These are phyloP conservation scores for Drosophila willistoni DNA, from an alignment of 1,140 invertebrate genomes.

Conservation along the genomic window DNA sequence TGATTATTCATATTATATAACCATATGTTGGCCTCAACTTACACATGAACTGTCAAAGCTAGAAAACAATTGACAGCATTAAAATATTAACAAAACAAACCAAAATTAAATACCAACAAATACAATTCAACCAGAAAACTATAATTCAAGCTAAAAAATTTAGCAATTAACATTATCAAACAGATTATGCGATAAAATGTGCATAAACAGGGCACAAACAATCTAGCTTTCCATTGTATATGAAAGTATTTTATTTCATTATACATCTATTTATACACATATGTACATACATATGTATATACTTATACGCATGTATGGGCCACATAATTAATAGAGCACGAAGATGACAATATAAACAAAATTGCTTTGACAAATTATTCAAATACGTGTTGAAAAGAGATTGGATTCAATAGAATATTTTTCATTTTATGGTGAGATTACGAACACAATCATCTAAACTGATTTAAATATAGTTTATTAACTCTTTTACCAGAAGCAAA, in stretches of 20 bases:
- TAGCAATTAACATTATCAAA: conserved; percentile 74
- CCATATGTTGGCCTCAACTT: conserved; percentile 47
- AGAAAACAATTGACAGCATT: conserved; percentile 66
- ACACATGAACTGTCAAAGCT: conserved; percentile 64
- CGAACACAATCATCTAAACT: too few relatives aligned
- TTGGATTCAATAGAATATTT: neutral
- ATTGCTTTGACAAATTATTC: conserved; percentile 64
- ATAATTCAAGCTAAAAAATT: conserved; percentile 30
- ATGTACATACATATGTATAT: conserved; percentile 1
- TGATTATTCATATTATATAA: conserved; percentile 19
- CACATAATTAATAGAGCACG: conserved; percentile 76
- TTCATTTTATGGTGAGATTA: too few relatives aligned
- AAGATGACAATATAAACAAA: conserved; percentile 56
- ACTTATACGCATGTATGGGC: conserved; percentile 26
- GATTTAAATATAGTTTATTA: too few relatives aligned
- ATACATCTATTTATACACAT: neutral
- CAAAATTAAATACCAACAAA: conserved; percentile 30
- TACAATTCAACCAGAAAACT: conserved; percentile 15
- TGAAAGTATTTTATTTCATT: too few relatives aligned
- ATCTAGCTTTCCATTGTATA: conserved; percentile 10
- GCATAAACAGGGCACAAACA: conserved; percentile 59
- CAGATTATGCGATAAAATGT: conserved; percentile 71
- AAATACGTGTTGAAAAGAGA: conserved; percentile 13
- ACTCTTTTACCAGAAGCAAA: too few relatives aligned
- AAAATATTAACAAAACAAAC: conserved; percentile 32